phyloP scores from a whole-genome alignment of 2,797 vertebrate genomes.

The Chelonia mydas region DNA sequence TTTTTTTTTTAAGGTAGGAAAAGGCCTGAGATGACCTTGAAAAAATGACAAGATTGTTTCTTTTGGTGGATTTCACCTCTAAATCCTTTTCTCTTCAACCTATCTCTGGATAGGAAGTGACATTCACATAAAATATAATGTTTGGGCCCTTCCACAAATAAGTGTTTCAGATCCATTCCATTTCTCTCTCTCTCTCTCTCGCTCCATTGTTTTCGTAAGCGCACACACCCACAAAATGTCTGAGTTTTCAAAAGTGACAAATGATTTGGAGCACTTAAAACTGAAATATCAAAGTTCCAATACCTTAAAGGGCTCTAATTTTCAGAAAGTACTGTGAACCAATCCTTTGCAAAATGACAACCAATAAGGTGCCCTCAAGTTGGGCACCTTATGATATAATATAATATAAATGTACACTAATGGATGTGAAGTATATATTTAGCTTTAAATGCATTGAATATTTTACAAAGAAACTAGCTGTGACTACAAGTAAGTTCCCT shows the following conservation, averaged over 20 bases:
- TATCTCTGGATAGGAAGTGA: background rate
- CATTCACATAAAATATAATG: background rate
- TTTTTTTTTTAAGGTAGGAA: background rate
- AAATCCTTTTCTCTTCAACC: background rate
- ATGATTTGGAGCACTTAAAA: background rate
- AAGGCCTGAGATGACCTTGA: background rate
- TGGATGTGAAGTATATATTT: background rate
- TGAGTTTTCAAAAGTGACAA: background rate
- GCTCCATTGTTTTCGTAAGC: background rate
- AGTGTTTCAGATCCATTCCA: background rate
- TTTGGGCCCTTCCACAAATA: background rate
- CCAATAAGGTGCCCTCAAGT: background rate
- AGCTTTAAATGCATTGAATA: background rate
- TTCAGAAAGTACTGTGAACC: background rate
- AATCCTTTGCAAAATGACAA: background rate
- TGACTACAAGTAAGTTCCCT: background rate
- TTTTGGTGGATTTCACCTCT: background rate
- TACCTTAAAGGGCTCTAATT: background rate
- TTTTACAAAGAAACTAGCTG: background rate
- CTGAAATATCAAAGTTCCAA: background rate
- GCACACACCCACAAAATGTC: background rate
- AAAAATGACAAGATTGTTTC: background rate
- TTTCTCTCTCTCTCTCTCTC: background rate
- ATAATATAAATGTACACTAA: background rate
- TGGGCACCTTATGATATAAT: no score